These are phyloP conservation scores for Chelon labrosus DNA, from an alignment of 2,797 vertebrate species.

Conservation along the genomic window DNA sequence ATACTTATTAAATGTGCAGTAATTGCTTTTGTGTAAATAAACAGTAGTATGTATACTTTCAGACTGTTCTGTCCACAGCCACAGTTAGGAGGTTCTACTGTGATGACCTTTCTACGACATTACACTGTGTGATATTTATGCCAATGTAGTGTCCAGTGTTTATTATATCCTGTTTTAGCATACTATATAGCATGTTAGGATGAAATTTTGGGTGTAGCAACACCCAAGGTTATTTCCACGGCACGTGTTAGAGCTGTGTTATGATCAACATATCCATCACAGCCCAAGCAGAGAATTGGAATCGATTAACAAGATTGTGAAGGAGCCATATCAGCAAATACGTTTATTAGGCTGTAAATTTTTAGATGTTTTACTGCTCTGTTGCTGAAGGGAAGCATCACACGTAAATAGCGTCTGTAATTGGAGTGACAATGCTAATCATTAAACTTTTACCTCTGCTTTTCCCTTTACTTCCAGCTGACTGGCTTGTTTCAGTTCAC, in stretches of 20 bases:
- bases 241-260: slow-evolving; percentile 5
- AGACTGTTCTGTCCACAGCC: no score
- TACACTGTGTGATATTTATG: no score
- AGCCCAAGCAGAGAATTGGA: slow-evolving; percentile 16
- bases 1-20: no score
- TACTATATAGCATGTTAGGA: background rate
- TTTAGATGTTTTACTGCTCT: slow-evolving; percentile 23
- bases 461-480: slow-evolving; percentile 68
- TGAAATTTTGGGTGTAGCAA: background rate
- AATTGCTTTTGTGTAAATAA: no score
- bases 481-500: slow-evolving; percentile 88
- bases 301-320: slow-evolving; percentile 27
- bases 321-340: slow-evolving; percentile 34
- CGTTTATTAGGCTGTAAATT: slow-evolving; percentile 31
- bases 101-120: no score
- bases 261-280: slow-evolving; percentile 8
- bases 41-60: no score
- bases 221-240: background rate
- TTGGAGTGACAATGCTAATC: slow-evolving; percentile 37
- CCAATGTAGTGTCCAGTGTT: no score
- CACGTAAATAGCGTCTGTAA: slow-evolving; percentile 28
- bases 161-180: no score
- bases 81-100: no score
- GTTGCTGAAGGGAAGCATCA: slow-evolving; percentile 7
- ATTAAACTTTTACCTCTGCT: slow-evolving; percentile 46